phyloP scores from a whole-genome alignment of 2,888 invertebrate genomes.

The Amphimallon solstitiale region DNA sequence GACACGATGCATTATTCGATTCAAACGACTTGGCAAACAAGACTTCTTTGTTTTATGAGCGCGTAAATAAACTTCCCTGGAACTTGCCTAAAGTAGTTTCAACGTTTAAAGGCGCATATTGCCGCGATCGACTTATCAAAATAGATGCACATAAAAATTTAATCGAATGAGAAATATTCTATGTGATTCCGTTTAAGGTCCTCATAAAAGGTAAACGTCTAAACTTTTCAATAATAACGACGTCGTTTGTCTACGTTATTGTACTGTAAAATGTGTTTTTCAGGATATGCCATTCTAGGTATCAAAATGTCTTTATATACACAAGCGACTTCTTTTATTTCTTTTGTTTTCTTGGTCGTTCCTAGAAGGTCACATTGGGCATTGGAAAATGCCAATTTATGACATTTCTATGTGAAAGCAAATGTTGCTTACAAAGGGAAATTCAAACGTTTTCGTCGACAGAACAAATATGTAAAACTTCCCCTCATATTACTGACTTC shows the following conservation, averaged over 20 bases:
- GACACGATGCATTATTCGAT: too few relatives aligned
- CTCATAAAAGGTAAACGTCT: neutral
- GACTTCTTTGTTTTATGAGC: too few relatives aligned
- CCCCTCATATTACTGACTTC: too few relatives aligned
- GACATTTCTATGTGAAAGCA: neutral
- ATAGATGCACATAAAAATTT: constrained; percentile 7
- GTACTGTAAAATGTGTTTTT: constrained; percentile 5
- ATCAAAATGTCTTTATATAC: constrained; percentile 5
- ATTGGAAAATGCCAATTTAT: neutral
- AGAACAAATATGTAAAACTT: too few relatives aligned
- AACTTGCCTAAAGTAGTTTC: too few relatives aligned
- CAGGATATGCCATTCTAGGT: neutral
- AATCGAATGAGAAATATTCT: constrained; percentile 5
- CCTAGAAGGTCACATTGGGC: neutral
- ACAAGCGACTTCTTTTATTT: neutral
- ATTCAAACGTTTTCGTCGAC: too few relatives aligned
- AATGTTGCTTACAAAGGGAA: neutral
- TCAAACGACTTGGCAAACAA: too few relatives aligned
- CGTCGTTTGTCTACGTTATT: constrained; percentile 2
- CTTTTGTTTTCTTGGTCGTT: neutral
- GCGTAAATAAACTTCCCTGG: too few relatives aligned
- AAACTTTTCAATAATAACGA: constrained; percentile 16
- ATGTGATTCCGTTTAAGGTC: neutral
- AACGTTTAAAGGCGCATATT: too few relatives aligned
- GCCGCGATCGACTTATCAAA: neutral